Evolutionary conservation across 2,888 invertebrate genomes (phyloP).

Genomic region (Parapristionchus giblindavisi): DNA sequence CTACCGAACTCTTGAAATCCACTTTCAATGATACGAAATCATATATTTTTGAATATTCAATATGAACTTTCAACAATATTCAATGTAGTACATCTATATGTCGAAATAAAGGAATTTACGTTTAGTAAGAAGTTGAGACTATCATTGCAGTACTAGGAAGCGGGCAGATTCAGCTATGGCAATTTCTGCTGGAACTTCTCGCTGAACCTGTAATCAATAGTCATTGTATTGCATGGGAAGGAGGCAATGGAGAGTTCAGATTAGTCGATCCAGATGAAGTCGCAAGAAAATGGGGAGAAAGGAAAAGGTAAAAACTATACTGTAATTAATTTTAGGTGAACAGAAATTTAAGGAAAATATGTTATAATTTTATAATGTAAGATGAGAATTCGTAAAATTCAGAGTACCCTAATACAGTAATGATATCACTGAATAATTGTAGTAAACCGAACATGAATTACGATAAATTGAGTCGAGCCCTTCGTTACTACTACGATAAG

Average conservation of each 20-base stretch:
- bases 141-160: conserved; percentile 19
- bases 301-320: conserved; percentile 77
- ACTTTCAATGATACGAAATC: no score
- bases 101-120: no score
- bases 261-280: conserved; percentile 90
- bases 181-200: conserved; percentile 93
- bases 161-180: conserved; percentile 94
- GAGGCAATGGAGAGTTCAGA: conserved; percentile 90
- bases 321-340: neutral
- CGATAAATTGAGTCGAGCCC: conserved; percentile 90
- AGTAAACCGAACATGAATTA: conserved; percentile 95
- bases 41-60: no score
- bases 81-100: no score
- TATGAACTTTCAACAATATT: no score
- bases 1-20: no score
- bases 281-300: conserved; percentile 90
- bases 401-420: neutral
- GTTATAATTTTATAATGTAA: no score
- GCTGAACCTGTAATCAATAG: conserved; percentile 80
- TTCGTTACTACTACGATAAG: conserved; percentile 94
- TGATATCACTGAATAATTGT: conserved; percentile 22
- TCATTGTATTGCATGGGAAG: conserved; percentile 85
- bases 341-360: no score
- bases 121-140: no score
- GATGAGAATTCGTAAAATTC: no score